Conservation (phyloP, 2,888 invertebrate genomes). For the Habrosyne pyritoides region DNA sequence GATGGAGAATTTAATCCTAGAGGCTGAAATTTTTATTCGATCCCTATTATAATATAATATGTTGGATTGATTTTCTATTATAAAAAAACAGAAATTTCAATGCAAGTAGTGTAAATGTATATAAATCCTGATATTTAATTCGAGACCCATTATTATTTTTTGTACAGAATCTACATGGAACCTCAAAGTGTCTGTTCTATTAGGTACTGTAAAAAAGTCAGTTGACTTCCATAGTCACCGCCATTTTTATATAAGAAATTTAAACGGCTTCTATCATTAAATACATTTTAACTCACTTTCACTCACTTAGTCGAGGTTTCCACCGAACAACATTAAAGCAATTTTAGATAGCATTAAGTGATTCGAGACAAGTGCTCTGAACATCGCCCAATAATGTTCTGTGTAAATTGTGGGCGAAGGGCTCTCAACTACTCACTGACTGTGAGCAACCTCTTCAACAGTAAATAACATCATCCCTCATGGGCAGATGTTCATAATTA, state of each 20-base stretch:
- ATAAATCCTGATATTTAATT: too few relatives aligned
- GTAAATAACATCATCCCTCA: conserved; percentile 36
- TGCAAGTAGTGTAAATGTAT: too few relatives aligned
- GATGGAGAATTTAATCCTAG: too few relatives aligned
- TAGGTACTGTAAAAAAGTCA: neutral
- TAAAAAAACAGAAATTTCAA: too few relatives aligned
- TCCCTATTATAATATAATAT: too few relatives aligned
- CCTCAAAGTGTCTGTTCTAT: too few relatives aligned
- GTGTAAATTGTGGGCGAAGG: conserved; percentile 53
- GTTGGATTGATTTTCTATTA: too few relatives aligned
- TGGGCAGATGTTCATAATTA: conserved; percentile 35
- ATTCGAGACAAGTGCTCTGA: conserved; percentile 57
- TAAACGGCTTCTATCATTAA: conserved; percentile 15
- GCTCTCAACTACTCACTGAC: conserved; percentile 36
- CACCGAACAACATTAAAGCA: conserved; percentile 45
- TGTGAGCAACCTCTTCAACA: conserved; percentile 30
- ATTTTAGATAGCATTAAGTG: conserved; percentile 57
- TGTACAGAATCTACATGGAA: too few relatives aligned
- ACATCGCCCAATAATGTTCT: conserved; percentile 54
- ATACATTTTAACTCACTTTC: conserved; percentile 38
- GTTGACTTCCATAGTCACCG: neutral
- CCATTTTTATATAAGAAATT: neutral
- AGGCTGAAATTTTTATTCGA: too few relatives aligned
- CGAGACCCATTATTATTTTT: too few relatives aligned
- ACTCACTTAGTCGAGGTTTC: conserved; percentile 29